Percentiles rank a stretch among this genome's conserved stretches.
Evolutionary conservation across 2,113 vertebrate species (phyloP).

Genomic region (Perca fluviatilis): DNA sequence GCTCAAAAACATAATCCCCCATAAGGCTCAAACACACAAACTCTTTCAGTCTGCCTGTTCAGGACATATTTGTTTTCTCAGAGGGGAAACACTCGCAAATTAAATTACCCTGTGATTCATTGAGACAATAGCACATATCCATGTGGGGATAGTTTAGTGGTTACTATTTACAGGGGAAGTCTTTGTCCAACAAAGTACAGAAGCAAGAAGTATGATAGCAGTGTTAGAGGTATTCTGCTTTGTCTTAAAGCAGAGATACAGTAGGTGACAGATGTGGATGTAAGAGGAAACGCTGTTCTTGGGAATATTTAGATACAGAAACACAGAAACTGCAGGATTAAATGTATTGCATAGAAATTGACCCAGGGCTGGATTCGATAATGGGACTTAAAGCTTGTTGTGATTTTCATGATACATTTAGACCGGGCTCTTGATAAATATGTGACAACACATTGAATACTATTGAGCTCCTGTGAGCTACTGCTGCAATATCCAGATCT

Average conservation of each 20-base stretch:
- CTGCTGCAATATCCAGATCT: conserved; percentile 73
- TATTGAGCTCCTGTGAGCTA: conserved; percentile 69
- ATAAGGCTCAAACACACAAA: background rate
- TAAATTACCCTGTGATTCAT: conserved; percentile 15
- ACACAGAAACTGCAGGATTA: conserved; percentile 20
- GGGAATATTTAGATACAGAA: conserved; percentile 5
- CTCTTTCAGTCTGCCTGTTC: background rate
- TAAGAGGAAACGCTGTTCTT: background rate
- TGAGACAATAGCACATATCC: background rate
- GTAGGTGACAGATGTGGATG: background rate
- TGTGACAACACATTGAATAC: conserved; percentile 65
- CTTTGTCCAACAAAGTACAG: conserved; percentile 2
- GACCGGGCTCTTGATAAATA: conserved; percentile 60
- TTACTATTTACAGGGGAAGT: background rate
- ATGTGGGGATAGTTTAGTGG: background rate
- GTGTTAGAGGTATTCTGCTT: background rate
- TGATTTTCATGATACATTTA: conserved; percentile 69
- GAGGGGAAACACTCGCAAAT: background rate
- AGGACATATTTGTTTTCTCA: background rate
- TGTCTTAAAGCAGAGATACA: background rate
- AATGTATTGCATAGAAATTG: conserved; percentile 37
- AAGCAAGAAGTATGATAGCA: background rate
- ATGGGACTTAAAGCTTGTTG: conserved; percentile 53
- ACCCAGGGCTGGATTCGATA: conserved; percentile 40
- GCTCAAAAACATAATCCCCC: conserved; percentile 2